phyloP scores from a whole-genome alignment of 2,888 invertebrate genomes.

The Chouioia cunea region DNA sequence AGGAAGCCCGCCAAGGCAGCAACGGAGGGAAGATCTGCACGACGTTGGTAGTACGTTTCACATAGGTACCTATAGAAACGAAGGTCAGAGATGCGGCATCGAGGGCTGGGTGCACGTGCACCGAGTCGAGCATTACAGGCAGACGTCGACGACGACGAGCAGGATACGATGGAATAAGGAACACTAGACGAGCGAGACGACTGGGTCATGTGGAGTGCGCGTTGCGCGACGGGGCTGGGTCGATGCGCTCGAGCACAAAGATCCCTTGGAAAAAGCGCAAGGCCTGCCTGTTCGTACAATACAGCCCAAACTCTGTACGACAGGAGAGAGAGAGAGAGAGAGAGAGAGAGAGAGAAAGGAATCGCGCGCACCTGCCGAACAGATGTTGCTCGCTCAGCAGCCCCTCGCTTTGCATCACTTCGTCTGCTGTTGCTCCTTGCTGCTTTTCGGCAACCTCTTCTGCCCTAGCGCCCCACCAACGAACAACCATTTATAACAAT shows the following conservation, averaged over 20 bases:
- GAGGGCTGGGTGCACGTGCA: too few species aligned
- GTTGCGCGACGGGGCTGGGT: background rate
- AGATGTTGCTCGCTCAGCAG: constrained; percentile 39
- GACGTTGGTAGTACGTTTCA: too few species aligned
- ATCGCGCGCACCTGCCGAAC: constrained; percentile 41
- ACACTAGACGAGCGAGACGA: background rate
- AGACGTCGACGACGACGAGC: background rate
- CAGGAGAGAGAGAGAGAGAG: background rate
- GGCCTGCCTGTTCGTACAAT: background rate
- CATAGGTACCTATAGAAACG: too few species aligned
- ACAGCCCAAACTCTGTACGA: background rate
- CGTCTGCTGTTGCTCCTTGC: background rate
- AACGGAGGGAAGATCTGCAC: too few species aligned
- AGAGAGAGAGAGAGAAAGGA: background rate
- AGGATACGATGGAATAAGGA: background rate
- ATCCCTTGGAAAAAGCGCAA: constrained; percentile 15
- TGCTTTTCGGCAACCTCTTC: background rate
- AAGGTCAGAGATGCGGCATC: too few species aligned
- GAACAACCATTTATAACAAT: too few species aligned
- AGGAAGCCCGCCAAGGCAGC: too few species aligned
- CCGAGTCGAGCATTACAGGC: too few species aligned
- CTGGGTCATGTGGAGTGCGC: constrained; percentile 21
- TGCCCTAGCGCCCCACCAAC: too few species aligned
- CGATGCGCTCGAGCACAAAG: constrained; percentile 32
- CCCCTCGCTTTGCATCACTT: background rate